Conservation (phyloP, 2,113 vertebrate species). For the Pyxicephalus adspersus region DNA sequence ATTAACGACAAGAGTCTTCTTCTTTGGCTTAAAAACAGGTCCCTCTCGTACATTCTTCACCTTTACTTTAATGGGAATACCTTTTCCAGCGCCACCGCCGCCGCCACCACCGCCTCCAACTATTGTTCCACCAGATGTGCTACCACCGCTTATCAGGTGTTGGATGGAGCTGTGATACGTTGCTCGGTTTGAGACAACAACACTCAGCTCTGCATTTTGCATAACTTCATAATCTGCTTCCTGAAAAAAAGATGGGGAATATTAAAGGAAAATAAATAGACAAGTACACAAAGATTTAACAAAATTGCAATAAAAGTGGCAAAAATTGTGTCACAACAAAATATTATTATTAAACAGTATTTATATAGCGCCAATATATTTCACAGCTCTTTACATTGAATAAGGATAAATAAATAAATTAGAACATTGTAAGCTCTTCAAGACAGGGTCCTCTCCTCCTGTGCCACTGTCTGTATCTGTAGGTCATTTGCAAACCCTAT, state of each 20-base stretch:
- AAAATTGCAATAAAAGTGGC: too few species aligned
- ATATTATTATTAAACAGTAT: too few species aligned
- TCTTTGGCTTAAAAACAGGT: conserved; percentile 65
- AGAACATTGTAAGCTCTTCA: too few species aligned
- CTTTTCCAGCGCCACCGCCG: conserved; percentile 56
- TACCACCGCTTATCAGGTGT: conserved; percentile 22
- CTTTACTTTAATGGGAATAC: conserved; percentile 72
- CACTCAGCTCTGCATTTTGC: conserved; percentile 64
- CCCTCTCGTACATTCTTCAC: conserved; percentile 76
- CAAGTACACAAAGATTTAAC: too few species aligned
- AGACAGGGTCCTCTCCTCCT: too few species aligned
- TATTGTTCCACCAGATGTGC: conserved; percentile 49
- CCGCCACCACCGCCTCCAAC: conserved; percentile 39
- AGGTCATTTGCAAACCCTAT: too few species aligned
- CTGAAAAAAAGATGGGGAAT: conserved; percentile 57
- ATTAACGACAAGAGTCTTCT: conserved; percentile 58
- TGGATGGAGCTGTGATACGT: conserved; percentile 75
- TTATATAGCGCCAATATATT: too few species aligned
- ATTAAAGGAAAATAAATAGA: too few species aligned
- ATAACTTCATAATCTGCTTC: conserved; percentile 75
- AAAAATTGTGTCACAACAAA: too few species aligned
- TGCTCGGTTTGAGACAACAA: conserved; percentile 77
- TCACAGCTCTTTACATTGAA: too few species aligned
- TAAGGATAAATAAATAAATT: too few species aligned
- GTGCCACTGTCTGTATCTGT: too few species aligned